Evolutionary conservation across 1,140 invertebrate genomes (phyloP), one percentile per base, ranked within the genome.

Genomic region (Ceratosolen fusciceps): DNA sequence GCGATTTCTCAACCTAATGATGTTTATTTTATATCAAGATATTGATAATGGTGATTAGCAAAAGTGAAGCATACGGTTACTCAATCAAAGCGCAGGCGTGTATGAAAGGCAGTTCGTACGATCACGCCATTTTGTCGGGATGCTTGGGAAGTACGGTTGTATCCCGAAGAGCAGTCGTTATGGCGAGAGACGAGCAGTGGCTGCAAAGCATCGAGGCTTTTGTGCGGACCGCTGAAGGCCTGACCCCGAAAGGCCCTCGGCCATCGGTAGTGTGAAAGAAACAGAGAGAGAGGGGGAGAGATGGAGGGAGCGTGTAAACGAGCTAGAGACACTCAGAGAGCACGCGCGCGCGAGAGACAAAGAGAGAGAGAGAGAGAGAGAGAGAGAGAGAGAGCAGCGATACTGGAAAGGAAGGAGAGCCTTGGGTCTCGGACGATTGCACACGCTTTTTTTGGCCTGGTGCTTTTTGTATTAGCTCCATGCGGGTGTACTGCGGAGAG

Each of bases 111-210:
- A 80, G 70, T 73, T 77, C 74, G 82, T 76, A 73, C 78, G 74
- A 80, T 82, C 82, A 60, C 82, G 84, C 84, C 84, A 84, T 84
- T 83, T 84, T 84, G 84, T 83, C 84, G 84, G 83, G 77, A 78
- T 81, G 82, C 77, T 68, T 79, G 34, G 60, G 34, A 65, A 65
- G 24, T 65, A 54, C 34, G 49, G 77, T 19, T 16, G 49, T 19
- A 21, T 62, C 54, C 31, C 60, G 58, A 10, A 60, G 62, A 65
- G 43, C 72, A 81, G 73, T 67, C 77, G 77, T 49, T 37, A 26
- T 34, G 31, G 60, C 60, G 60, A 65, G 56, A 52, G 31, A 62
- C 60, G 26, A 67, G 14, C 49, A 49, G 62, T 56, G 43, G 72
- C 29, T 60, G 39, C 49, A 29, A 54, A 70, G 37, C 47, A 24